Evolutionary conservation across 1,140 invertebrate genomes (phyloP), one percentile per base, ranked within the genome.

Genomic region (Papilio polytes): DNA sequence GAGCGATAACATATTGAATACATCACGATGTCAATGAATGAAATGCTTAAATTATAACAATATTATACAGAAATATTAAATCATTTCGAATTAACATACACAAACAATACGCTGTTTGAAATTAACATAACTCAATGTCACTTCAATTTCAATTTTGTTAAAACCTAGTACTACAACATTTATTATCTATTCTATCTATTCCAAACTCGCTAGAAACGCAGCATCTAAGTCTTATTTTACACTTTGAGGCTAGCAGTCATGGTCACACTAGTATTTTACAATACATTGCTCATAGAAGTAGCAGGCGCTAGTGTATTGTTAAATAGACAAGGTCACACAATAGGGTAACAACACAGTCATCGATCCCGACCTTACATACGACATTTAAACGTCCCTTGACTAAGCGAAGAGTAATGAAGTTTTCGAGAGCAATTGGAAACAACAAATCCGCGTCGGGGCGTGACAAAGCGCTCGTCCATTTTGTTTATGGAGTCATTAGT

Each of bases 401-500:
- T 46, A 48, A 51, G 74, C 74, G 74, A 76, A 76, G 74, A 53
- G 44, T 53, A 51, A 76, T 76, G 46, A 76, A 76, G 74, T 76
- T 48, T 76, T 51, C 44, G 46, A 76, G 74, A 76, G 74, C 41
- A 76, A 48, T 76, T 76, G 41, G 74, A 51, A 76, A 76, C 74
- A 81, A 84, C 83, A 82, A 84, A 84, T 82, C 83, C 76, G 59
- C 66, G 73, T 80, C 83, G 70, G 82, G 81, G 78, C 76, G 78
- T 77, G 81, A 80, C 80, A 74, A 83, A 80, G 74, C 77, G 80
- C 74, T 76, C 78, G 74, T 76, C 74, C 74, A 76, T 63, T 63
- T 80, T 81, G 86, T 87, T 87, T 86, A 87, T 80, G 81, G 85
- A 76, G 74, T 86, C 84, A 86, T 87, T 87, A 85, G 84, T 83